These are phyloP conservation scores for Trichoplusia ni DNA, from an alignment of 1,140 invertebrate species.

Conservation along the genomic window DNA sequence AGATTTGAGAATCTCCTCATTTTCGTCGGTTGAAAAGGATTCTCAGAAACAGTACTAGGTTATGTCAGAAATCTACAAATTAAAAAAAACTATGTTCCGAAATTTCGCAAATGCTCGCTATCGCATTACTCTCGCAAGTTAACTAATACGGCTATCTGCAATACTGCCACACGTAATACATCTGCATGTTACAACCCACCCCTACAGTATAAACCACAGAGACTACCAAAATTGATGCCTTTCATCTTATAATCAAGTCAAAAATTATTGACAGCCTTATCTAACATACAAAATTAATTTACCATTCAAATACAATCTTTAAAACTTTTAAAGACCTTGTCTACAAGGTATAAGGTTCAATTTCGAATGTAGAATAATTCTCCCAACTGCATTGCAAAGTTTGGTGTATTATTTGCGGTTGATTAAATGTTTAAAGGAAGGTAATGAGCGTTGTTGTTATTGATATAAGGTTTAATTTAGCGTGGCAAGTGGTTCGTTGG, in stretches of 20 bases:
- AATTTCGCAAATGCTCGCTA: too few species aligned
- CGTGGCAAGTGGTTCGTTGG: neutral
- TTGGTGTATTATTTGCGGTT: neutral
- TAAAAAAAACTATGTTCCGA: too few species aligned
- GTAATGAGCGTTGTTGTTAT: neutral
- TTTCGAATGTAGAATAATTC: neutral
- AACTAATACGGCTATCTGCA: too few species aligned
- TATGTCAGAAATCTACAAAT: too few species aligned
- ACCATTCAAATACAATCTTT: neutral
- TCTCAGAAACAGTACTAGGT: too few species aligned
- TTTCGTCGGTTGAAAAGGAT: too few species aligned
- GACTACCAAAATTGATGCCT: neutral
- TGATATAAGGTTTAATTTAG: neutral
- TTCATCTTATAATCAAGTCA: neutral
- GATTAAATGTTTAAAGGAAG: neutral
- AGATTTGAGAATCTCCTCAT: too few species aligned
- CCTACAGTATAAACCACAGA: neutral
- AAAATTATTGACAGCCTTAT: constrained; percentile 1
- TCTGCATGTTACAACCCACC: neutral
- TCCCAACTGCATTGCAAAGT: neutral
- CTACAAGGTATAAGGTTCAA: neutral
- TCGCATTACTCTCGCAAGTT: too few species aligned
- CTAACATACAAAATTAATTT: neutral
- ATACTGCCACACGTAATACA: too few species aligned
- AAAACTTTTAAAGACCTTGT: neutral